These are phyloP conservation scores for Alcedo quadribrachys DNA, from an alignment of 2,797 vertebrate genomes.

Conservation along the genomic window DNA sequence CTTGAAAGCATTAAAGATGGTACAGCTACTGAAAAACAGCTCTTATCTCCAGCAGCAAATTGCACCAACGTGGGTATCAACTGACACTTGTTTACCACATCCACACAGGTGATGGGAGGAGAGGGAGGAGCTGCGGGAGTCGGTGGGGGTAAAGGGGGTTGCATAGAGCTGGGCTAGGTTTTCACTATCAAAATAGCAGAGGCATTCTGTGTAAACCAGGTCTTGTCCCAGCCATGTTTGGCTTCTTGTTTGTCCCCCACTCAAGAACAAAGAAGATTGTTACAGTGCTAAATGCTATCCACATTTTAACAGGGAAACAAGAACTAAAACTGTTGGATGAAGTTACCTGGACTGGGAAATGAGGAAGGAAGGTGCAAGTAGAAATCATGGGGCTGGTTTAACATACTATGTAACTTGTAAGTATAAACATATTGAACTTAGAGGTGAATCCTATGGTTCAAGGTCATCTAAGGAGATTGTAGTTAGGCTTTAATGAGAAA, in stretches of 20 bases:
- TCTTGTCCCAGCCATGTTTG: neutral
- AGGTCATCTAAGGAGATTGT: neutral
- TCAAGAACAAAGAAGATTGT: neutral
- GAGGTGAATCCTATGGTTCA: neutral
- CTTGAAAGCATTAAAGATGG: neutral
- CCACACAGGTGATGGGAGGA: slow-evolving; percentile 33
- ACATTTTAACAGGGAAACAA: neutral
- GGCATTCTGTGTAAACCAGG: neutral
- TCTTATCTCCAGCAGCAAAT: slow-evolving; percentile 11
- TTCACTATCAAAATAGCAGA: neutral
- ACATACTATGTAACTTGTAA: neutral
- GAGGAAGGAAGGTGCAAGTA: neutral
- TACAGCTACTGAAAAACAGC: neutral
- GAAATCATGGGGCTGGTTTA: neutral
- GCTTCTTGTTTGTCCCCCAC: neutral
- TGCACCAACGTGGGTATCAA: neutral
- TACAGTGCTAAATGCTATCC: neutral
- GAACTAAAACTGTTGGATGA: neutral
- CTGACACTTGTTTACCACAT: slow-evolving; percentile 41
- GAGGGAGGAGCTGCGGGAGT: neutral
- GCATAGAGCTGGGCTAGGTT: neutral
- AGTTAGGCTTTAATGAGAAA: neutral
- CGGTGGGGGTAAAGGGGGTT: neutral
- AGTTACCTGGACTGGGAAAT: neutral
- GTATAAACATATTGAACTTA: neutral